A percentile compares a stretch with the other conserved stretches of the same genome.
Evolutionary conservation across 2,797 vertebrate genomes (phyloP).

Genomic region (Sebastolobus altivelis): DNA sequence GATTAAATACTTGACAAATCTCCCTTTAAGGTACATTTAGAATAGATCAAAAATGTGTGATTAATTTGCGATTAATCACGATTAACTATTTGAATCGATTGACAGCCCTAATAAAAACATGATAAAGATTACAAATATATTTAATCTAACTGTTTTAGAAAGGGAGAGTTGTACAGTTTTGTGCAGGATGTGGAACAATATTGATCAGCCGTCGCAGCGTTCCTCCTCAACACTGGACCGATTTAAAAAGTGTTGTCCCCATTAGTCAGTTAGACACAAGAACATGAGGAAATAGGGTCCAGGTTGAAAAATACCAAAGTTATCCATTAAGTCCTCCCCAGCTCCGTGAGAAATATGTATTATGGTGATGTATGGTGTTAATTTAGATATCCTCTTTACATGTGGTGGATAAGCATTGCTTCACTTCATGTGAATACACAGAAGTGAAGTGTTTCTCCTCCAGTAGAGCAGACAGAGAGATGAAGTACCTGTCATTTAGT

Average conservation of each 20-base stretch:
- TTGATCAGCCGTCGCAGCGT: not conserved
- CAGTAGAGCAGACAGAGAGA: not conserved
- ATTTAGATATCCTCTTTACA: not conserved
- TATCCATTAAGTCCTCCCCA: not conserved
- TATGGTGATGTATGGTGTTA: not conserved
- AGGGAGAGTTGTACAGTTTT: not conserved
- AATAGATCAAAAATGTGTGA: too few species aligned
- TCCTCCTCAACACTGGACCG: not conserved
- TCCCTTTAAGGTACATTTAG: too few species aligned
- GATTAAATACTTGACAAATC: too few species aligned
- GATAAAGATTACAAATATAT: not conserved
- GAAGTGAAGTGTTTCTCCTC: not conserved
- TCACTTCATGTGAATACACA: not conserved
- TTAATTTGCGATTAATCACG: too few species aligned
- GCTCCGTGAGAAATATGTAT: not conserved
- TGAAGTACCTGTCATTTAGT: not conserved
- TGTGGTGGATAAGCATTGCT: not conserved
- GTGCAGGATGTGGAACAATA: not conserved
- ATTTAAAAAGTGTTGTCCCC: not conserved
- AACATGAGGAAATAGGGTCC: not conserved
- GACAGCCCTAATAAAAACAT: too few species aligned
- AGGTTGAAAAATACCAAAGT: not conserved
- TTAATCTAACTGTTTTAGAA: not conserved
- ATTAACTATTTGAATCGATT: too few species aligned
- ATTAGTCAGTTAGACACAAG: not conserved